Evolutionary conservation across 2,797 vertebrate species (phyloP).

Genomic region (Gephyroberyx darwinii): DNA sequence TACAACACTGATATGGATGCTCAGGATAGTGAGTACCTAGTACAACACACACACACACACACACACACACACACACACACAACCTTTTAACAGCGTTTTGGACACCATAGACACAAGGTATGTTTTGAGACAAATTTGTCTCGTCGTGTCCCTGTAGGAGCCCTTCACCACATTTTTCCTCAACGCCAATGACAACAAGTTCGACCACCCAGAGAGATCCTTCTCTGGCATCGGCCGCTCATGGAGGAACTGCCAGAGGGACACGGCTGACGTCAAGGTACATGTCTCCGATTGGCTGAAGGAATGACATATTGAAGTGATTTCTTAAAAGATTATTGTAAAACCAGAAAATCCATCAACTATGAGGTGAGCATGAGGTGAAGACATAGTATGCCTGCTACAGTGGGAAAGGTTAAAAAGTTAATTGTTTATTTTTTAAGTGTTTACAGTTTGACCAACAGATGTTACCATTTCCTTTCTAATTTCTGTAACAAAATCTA

Average conservation of each 20-base stretch:
- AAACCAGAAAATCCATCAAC: neutral
- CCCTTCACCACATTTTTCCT: conserved; percentile 98
- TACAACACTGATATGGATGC: conserved; percentile 93
- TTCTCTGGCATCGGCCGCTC: conserved; percentile 94
- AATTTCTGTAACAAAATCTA: no score
- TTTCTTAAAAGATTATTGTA: neutral
- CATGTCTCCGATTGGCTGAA: neutral
- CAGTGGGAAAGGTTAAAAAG: no score
- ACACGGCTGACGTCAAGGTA: conserved; percentile 98
- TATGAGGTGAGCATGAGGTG: no score
- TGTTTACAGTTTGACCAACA: no score
- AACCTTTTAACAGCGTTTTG: neutral
- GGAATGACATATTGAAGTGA: neutral
- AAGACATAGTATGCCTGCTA: neutral
- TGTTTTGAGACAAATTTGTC: neutral
- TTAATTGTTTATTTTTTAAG: no score
- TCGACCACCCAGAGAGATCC: conserved; percentile 94
- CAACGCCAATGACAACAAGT: conserved; percentile 93
- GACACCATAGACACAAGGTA: neutral
- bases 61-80: neutral
- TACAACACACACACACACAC: conserved; percentile 8
- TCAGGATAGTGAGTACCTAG: conserved; percentile 91
- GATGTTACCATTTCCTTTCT: no score
- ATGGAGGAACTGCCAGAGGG: conserved; percentile 97
- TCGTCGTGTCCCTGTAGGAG: conserved; percentile 81